Conservation (phyloP, 1,140 invertebrate species). For the Heliconius hewitsoni region DNA sequence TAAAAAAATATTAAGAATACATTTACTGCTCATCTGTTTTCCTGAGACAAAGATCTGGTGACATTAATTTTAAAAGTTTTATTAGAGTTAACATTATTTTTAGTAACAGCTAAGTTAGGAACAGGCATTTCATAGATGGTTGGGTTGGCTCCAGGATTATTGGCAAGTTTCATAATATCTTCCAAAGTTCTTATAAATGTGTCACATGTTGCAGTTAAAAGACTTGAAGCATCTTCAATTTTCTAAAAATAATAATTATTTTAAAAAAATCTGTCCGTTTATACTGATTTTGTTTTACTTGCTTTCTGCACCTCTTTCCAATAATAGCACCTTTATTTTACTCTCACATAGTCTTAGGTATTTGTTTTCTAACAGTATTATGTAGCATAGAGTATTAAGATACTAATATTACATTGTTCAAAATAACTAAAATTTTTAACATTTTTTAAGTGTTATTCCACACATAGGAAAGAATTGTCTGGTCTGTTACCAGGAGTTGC, state of each 20-base stretch:
- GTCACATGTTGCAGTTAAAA: slow-evolving; percentile 90
- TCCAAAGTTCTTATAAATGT: slow-evolving; percentile 91
- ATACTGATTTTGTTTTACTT: too few species aligned
- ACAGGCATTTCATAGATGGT: slow-evolving; percentile 62
- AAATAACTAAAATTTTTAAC: too few species aligned
- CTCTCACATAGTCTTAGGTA: too few species aligned
- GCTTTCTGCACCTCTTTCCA: too few species aligned
- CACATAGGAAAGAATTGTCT: too few species aligned
- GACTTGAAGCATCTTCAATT: slow-evolving; percentile 88
- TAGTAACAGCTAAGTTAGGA: slow-evolving; percentile 53
- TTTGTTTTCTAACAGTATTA: too few species aligned
- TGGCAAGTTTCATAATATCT: slow-evolving; percentile 88
- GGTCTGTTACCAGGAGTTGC: too few species aligned
- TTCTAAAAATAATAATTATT: slow-evolving; percentile 68
- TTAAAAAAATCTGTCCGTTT: too few species aligned
- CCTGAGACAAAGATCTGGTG: slow-evolving; percentile 67
- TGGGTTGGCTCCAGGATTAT: slow-evolving; percentile 52
- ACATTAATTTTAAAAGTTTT: slow-evolving; percentile 57
- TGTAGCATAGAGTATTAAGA: too few species aligned
- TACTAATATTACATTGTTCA: too few species aligned
- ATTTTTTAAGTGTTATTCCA: too few species aligned
- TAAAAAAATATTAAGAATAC: slow-evolving; percentile 6
- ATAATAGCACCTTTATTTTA: too few species aligned
- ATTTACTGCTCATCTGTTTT: slow-evolving; percentile 65
- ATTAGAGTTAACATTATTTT: slow-evolving; percentile 51